Evolutionary conservation across 2,888 invertebrate species (phyloP), one percentile per base, ranked within the genome.

Genomic region (Hirudinaria manillensis): DNA sequence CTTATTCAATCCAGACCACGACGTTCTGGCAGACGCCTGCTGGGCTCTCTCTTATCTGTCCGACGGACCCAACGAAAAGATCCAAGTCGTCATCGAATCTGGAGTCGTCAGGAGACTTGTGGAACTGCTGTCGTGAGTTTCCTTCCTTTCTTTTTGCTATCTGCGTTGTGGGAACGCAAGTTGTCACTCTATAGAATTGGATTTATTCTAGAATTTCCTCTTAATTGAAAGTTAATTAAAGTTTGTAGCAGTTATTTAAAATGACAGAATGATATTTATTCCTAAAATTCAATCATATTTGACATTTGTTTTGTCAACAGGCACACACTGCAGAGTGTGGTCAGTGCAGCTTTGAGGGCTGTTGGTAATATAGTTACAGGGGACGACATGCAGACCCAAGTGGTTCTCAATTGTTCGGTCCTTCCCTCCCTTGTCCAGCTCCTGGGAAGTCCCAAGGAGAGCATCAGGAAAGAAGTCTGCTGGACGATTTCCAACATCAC

Each of bases 401-500:
- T 84, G 13, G 76, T 80, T 80, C 88, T 98, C 71, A 94, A 94
- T 87, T 94, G 94, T 85, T 90, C 91, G 79, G 95, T 93, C 72
- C 87, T 98, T 81, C 92, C 92, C 0, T 92, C 92, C 83, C 87
- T 93, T 77, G 87, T 92, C 19, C 91, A 91, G 83, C 88, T 97
- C 74, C 88, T 93, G 51, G 36, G 66, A 38, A 82, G 83, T 76
- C 82, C 84, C 75, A 91, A 92, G 80, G 84, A 85, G 76, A 89
- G 90, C 81, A 84, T 84, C 29, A 79, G 84, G 68, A 85, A 85
- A 78, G 85, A 97, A 87, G 95, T 96, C 0, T 95, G 95, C 0
- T 97, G 97, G 97, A 96, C 95, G 51, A 93, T 97, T 76, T 94
- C 96, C 1, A 98, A 98, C 86, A 94, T 95, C 2, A 95, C 96